Percentiles rank a stretch among this genome's conserved stretches.
These are phyloP conservation scores for Gadopsis bispinosus DNA, from an alignment of 2,797 vertebrate genomes.

Conservation along the genomic window DNA sequence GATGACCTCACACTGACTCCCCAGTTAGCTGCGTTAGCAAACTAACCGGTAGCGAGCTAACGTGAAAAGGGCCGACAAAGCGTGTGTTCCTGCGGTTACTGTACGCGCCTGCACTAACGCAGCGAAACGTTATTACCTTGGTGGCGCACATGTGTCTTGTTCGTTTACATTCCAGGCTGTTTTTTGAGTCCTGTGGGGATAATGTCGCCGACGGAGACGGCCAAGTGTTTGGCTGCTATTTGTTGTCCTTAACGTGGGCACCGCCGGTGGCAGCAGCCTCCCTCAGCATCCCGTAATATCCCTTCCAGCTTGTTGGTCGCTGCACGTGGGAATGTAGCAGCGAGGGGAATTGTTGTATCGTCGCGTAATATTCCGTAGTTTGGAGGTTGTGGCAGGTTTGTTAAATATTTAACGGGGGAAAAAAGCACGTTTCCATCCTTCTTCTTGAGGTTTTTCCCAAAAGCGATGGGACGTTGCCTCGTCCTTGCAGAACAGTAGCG, in stretches of 20 bases:
- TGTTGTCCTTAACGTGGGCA: conserved; percentile 27
- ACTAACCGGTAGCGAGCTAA: conserved; percentile 46
- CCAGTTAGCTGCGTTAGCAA: conserved; percentile 26
- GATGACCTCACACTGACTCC: conserved; percentile 5
- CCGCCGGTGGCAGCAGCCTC: conserved; percentile 20
- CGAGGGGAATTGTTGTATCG: no score
- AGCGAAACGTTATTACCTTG: conserved; percentile 51
- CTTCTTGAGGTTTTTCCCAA: not conserved
- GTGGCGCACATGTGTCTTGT: conserved; percentile 18
- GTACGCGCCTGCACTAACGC: not conserved
- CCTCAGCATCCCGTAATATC: conserved; percentile 50
- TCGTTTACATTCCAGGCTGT: conserved; percentile 26
- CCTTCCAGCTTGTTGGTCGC: not conserved
- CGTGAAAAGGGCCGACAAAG: conserved; percentile 19
- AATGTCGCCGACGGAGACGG: not conserved
- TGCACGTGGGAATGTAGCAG: not conserved
- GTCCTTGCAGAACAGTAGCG: conserved; percentile 1
- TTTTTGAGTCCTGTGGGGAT: not conserved
- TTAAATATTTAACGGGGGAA: not conserved
- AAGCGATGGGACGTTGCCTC: not conserved
- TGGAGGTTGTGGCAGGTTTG: not conserved
- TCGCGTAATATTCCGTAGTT: fast-evolving
- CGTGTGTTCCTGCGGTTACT: not conserved
- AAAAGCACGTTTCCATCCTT: conserved; percentile 11
- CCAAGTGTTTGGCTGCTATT: conserved; percentile 12